Conservation (phyloP, 1,140 invertebrate species). For the Drosophila arizonae region DNA sequence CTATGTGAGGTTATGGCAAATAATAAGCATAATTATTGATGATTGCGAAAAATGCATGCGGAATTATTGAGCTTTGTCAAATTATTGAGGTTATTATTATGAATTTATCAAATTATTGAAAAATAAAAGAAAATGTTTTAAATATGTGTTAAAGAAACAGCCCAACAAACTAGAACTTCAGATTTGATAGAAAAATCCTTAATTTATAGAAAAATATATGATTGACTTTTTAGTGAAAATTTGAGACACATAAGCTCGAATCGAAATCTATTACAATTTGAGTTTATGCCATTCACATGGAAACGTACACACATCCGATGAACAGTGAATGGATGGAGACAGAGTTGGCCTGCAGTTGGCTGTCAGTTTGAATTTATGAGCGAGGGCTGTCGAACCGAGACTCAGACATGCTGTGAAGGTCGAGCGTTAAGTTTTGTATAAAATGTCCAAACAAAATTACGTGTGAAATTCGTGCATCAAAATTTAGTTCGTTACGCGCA, state of each 20-base stretch:
- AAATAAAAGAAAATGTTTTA: no score
- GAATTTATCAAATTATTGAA: no score
- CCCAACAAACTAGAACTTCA: no score
- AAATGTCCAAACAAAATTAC: conserved; percentile 64
- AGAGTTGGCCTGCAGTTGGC: neutral
- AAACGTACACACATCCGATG: no score
- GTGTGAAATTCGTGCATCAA: conserved; percentile 59
- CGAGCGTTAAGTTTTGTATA: conserved; percentile 61
- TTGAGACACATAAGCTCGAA: neutral
- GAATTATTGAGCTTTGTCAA: no score
- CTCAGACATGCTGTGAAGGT: conserved; percentile 53
- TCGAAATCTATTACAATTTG: neutral
- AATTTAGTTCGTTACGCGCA: conserved; percentile 48
- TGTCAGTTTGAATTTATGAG: neutral
- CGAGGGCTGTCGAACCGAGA: neutral
- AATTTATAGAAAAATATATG: no score
- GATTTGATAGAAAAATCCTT: no score
- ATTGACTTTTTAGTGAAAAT: neutral
- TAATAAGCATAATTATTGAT: no score
- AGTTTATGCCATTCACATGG: neutral
- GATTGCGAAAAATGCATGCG: no score
- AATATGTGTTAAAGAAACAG: no score
- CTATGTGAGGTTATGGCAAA: neutral
- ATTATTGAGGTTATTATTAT: no score
- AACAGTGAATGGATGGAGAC: neutral